Evolutionary conservation across 2,113 vertebrate genomes (phyloP).

Genomic region (Serilophus lunatus): DNA sequence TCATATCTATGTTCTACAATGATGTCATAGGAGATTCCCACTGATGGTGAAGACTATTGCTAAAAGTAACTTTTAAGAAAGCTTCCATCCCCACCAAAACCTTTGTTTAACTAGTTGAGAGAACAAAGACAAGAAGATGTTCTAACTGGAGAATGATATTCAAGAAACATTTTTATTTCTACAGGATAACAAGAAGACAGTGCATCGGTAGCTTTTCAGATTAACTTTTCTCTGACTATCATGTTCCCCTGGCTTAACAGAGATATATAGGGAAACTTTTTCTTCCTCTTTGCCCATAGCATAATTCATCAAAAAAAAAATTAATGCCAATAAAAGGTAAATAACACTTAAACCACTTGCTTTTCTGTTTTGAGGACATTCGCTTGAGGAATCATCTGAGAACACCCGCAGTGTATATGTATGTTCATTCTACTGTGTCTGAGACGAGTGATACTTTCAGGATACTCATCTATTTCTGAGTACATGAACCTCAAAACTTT

Average conservation of each 20-base stretch:
- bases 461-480: neutral
- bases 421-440: neutral
- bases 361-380: neutral
- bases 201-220: neutral
- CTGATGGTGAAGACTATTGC: neutral
- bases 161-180: neutral
- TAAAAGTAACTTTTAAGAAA: neutral
- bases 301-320: neutral
- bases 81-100: neutral
- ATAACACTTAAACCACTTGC: neutral
- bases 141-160: neutral
- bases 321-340: neutral
- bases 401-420: neutral
- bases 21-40: neutral
- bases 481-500: neutral
- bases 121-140: neutral
- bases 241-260: neutral
- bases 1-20: neutral
- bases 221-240: neutral
- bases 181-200: neutral
- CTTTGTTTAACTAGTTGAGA: neutral
- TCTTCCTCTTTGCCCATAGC: neutral
- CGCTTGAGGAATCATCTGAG: neutral
- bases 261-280: neutral
- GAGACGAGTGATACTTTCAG: neutral